Percentiles rank a stretch among this genome's conserved stretches.
These are phyloP conservation scores for Hydrozoanthus tunicans DNA, from an alignment of 64 coral and sea anemone genomes.

Conservation along the genomic window DNA sequence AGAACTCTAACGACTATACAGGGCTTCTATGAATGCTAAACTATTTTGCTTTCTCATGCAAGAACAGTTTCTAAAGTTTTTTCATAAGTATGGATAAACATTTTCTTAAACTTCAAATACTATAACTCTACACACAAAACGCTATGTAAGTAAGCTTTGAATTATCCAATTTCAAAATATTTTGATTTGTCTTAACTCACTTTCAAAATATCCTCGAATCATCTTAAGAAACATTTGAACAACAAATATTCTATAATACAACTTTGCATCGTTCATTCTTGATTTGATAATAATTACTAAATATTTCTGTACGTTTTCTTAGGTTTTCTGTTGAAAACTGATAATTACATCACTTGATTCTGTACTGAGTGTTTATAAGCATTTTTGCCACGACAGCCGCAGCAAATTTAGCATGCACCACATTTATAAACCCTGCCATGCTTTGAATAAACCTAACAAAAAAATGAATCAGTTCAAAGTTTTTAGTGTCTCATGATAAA, in stretches of 20 bases:
- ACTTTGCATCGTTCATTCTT: conserved; percentile 58
- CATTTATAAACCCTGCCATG: conserved; percentile 20
- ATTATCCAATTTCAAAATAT: conserved; percentile 99
- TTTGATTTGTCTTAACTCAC: conserved; percentile 90
- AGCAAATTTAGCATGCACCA: background rate
- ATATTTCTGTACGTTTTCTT: conserved; percentile 49
- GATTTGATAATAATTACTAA: conserved; percentile 59
- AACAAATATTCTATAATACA: conserved; percentile 57
- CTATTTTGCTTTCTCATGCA: conserved; percentile 13
- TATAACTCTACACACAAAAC: conserved; percentile 52
- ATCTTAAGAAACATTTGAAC: conserved; percentile 41
- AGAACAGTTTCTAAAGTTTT: background rate
- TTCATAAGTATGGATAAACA: background rate
- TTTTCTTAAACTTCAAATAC: conserved; percentile 49
- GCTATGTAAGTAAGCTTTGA: conserved; percentile 29
- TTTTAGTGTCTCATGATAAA: conserved; percentile 79
- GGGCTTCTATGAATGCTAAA: conserved; percentile 9
- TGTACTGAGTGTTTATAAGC: conserved; percentile 27
- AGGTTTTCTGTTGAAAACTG: conserved; percentile 29
- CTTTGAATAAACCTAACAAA: conserved; percentile 21
- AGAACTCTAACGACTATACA: conserved; percentile 48
- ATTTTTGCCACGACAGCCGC: conserved; percentile 23
- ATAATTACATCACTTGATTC: conserved; percentile 54
- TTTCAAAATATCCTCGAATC: conserved; percentile 86
- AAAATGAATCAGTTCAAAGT: conserved; percentile 53